Conservation (phyloP, 2,113 vertebrate species). For the Nothobranchius furzeri region DNA sequence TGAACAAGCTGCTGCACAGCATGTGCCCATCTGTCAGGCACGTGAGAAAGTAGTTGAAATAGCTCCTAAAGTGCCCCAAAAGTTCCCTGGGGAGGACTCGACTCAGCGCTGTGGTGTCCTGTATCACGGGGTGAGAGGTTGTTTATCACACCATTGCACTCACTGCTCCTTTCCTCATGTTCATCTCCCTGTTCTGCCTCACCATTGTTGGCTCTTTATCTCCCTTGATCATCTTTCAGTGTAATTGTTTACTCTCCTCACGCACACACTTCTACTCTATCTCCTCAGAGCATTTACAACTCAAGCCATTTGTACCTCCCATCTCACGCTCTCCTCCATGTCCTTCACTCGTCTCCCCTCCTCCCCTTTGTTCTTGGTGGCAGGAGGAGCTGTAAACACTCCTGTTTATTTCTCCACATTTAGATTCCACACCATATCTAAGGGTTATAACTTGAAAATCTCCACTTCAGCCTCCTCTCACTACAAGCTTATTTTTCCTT, state of each 20-base stretch:
- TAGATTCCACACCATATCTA: slow-evolving; percentile 54
- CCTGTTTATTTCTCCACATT: slow-evolving; percentile 63
- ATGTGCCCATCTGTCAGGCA: slow-evolving; percentile 60
- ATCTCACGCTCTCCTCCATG: slow-evolving; percentile 30
- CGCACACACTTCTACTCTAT: background rate
- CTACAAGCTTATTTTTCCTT: slow-evolving; percentile 21
- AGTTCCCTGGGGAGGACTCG: slow-evolving; percentile 50
- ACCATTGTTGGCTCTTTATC: slow-evolving; percentile 9
- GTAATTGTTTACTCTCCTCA: slow-evolving; percentile 24
- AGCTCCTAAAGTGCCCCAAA: slow-evolving; percentile 53
- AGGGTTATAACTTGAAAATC: slow-evolving; percentile 51
- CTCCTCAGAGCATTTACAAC: background rate
- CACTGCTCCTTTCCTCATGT: slow-evolving; percentile 10
- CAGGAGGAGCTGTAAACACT: slow-evolving; percentile 43
- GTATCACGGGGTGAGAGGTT: slow-evolving; percentile 42
- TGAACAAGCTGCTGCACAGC: slow-evolving; percentile 40
- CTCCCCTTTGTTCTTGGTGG: slow-evolving; percentile 38
- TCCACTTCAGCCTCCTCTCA: slow-evolving; percentile 26
- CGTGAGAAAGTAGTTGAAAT: slow-evolving; percentile 55
- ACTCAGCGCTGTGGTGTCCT: slow-evolving; percentile 34
- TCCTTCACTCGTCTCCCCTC: slow-evolving; percentile 46
- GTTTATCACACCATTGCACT: slow-evolving; percentile 50
- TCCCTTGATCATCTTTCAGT: slow-evolving; percentile 8
- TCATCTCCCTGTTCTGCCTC: slow-evolving; percentile 3
- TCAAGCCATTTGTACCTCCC: slow-evolving; percentile 14